phyloP scores from a whole-genome alignment of 2,888 invertebrate genomes.

The Brenthis daphne region DNA sequence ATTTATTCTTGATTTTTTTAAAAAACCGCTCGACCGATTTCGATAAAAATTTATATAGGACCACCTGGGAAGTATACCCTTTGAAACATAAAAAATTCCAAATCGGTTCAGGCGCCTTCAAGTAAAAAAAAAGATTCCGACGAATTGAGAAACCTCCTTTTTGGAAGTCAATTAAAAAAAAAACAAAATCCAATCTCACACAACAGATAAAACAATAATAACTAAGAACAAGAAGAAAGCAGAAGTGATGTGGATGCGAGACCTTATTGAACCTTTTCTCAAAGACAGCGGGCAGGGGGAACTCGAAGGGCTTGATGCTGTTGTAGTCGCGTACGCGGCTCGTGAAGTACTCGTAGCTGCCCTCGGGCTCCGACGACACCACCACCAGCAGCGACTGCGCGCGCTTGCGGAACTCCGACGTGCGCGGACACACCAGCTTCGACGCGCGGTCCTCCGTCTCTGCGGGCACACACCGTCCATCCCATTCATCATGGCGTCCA shows the following conservation, averaged over 20 bases:
- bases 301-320: slow-evolving; percentile 90
- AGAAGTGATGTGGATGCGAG: slow-evolving; percentile 27
- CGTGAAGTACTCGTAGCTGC: slow-evolving; percentile 89
- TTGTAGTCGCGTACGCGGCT: slow-evolving; percentile 90
- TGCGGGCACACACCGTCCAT: slow-evolving; percentile 36
- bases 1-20: too few relatives aligned
- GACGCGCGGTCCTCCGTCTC: slow-evolving; percentile 72
- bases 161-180: too few relatives aligned
- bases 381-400: slow-evolving; percentile 94
- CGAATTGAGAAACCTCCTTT: too few relatives aligned
- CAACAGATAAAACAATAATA: not conserved
- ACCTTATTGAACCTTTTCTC: slow-evolving; percentile 79
- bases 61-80: too few relatives aligned
- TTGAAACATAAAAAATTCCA: too few relatives aligned
- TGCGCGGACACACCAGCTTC: slow-evolving; percentile 81
- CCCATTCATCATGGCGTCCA: too few relatives aligned
- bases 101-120: too few relatives aligned
- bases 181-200: too few relatives aligned
- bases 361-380: slow-evolving; percentile 91
- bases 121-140: too few relatives aligned
- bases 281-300: slow-evolving; percentile 84
- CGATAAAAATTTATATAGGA: too few relatives aligned
- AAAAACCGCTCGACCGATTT: too few relatives aligned
- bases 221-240: not conserved
- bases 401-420: slow-evolving; percentile 84